Base-by-base conservation (phyloP, 2,113 vertebrate species). In the Rhinopomastus cyanomelas region DNA sequence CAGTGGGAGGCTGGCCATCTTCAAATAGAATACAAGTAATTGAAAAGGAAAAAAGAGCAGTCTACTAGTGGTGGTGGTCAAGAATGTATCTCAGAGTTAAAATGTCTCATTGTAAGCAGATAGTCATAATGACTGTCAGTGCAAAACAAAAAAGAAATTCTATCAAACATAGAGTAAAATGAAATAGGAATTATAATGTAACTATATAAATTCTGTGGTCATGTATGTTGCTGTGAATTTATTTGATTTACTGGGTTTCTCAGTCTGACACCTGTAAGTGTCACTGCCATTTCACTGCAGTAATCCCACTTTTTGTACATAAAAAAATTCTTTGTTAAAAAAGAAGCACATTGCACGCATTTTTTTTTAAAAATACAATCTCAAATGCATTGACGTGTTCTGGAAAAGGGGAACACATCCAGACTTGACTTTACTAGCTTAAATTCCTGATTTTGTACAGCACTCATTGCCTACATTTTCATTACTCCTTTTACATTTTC, bases 1-100 rank as follows among this genome's bases (percentile, higher is more conserved):
- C 82, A 64, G 93, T 96, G 65, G 94, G 95, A 94, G 93, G 81
- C 46, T 92, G 61, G 62, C 61, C 57, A n/a, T 93, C 77, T 81
- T 92, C 94, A 87, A 95, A 85, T 69, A 87, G 39, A 71, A 53
- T 62, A 64, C 39, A 85, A 84, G 48, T 67, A 93, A 77, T 21
- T 74, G 30, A 32, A 36, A 48, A 52, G 39, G 30, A 23, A 82
- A 78, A 62, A n/a, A 44, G 8, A 30, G 20, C 30, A 67, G 7
- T 69, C 65, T 81, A 71, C 5, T 11, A 37, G 4, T 22, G 23
- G 5, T 22, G 23, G 5, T 77, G 22, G 34, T 80, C 36, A 81
- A 25, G 12, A 64, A 62, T 32, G 26, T 21, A 37, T 61, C 22
- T 77, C 39, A 60, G 6, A 30, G 19, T 25, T 69, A 39, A 74